Percentiles rank a stretch among this genome's conserved stretches.
phyloP scores from a whole-genome alignment of 2,113 vertebrate species.

The Gasterosteus aculeatus region DNA sequence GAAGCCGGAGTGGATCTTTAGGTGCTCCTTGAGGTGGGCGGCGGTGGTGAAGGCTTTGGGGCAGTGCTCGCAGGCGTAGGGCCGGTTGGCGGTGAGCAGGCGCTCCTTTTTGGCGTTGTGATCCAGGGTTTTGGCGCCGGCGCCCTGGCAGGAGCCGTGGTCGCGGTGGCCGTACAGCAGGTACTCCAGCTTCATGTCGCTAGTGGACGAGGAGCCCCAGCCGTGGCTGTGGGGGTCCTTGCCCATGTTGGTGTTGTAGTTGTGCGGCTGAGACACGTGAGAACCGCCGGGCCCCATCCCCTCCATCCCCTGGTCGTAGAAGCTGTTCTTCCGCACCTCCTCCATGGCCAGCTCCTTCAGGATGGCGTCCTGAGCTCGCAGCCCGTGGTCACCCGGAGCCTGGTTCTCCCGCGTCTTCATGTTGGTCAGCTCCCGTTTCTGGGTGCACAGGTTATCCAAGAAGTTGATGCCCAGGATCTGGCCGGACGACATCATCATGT shows the following conservation, averaged over 20 bases:
- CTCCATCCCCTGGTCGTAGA: slow-evolving; percentile 98
- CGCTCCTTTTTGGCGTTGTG: slow-evolving; percentile 93
- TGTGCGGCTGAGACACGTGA: slow-evolving; percentile 90
- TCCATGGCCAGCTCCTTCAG: slow-evolving; percentile 95
- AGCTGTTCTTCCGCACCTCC: slow-evolving; percentile 96
- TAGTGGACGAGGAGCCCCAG: slow-evolving; percentile 78
- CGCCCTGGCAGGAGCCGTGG: slow-evolving; percentile 91
- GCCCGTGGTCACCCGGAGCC: slow-evolving; percentile 94
- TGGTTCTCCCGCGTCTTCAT: slow-evolving; percentile 88
- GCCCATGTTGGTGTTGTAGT: slow-evolving; percentile 92
- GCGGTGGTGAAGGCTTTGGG: slow-evolving; percentile 98
- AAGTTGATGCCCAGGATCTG: slow-evolving; percentile 94
- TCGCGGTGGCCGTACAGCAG: slow-evolving; percentile 96
- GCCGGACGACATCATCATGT: slow-evolving; percentile 95
- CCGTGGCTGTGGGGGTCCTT: slow-evolving; percentile 82
- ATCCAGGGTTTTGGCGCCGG: slow-evolving; percentile 89
- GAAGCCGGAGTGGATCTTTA: slow-evolving; percentile 98
- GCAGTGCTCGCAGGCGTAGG: slow-evolving; percentile 97
- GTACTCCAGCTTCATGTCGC: slow-evolving; percentile 99
- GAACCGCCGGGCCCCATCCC: slow-evolving; percentile 91
- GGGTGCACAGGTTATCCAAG: slow-evolving; percentile 93
- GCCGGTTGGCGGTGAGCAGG: slow-evolving; percentile 93
- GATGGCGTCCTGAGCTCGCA: slow-evolving; percentile 96
- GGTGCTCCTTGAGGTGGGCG: slow-evolving; percentile 96
- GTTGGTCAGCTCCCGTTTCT: slow-evolving; percentile 92